A percentile compares a stretch with the other conserved stretches of the same genome.
These are phyloP conservation scores for Watersipora subatra DNA, from an alignment of 1,140 invertebrate genomes.

Conservation along the genomic window DNA sequence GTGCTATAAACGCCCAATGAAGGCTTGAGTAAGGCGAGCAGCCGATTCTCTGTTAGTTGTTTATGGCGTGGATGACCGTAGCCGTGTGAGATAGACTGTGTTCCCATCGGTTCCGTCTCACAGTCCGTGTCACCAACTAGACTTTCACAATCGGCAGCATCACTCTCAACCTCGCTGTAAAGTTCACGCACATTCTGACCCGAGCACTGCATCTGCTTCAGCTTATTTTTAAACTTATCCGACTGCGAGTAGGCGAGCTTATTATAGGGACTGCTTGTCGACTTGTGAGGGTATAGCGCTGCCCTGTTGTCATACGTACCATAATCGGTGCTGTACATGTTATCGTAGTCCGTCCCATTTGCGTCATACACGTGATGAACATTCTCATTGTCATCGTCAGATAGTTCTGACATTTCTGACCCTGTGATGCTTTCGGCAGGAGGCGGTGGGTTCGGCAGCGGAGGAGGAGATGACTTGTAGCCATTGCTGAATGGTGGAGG, in stretches of 20 bases:
- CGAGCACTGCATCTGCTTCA: neutral
- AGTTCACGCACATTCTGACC: slow-evolving; percentile 1
- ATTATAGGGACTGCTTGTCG: no score
- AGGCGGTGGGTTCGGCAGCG: no score
- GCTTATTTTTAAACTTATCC: neutral
- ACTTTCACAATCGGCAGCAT: neutral
- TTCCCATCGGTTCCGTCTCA: neutral
- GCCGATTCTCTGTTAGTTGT: neutral
- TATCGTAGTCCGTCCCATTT: neutral
- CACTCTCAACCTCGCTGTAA: slow-evolving; percentile 2
- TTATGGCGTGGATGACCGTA: neutral
- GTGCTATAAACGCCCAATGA: neutral
- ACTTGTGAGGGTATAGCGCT: no score
- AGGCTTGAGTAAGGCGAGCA: neutral
- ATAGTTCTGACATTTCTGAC: neutral
- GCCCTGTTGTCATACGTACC: neutral
- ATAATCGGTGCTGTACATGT: neutral
- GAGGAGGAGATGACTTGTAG: no score
- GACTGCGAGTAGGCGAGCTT: no score
- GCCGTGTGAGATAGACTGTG: neutral
- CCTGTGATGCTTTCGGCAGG: neutral
- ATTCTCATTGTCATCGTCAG: neutral
- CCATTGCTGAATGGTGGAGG: no score
- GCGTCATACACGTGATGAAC: neutral
- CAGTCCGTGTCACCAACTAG: neutral